These are phyloP conservation scores for Thymelicus sylvestris DNA, from an alignment of 2,888 invertebrate genomes.

Conservation along the genomic window DNA sequence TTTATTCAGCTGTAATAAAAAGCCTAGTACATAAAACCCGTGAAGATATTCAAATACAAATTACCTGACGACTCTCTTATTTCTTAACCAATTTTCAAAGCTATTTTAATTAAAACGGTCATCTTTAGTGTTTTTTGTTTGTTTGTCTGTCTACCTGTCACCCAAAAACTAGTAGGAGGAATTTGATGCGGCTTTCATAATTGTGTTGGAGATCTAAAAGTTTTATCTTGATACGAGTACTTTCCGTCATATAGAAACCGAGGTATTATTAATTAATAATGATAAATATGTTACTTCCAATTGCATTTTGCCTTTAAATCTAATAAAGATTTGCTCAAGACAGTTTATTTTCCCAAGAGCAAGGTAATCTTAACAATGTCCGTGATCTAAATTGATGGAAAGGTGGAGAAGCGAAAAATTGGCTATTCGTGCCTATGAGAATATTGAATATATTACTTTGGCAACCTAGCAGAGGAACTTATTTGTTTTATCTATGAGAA, in stretches of 20 bases:
- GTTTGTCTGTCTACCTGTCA: too few relatives aligned
- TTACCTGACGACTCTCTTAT: too few relatives aligned
- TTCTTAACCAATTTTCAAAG: too few relatives aligned
- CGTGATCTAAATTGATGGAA: constrained; percentile 33
- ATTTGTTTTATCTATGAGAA: background rate
- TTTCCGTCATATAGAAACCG: too few relatives aligned
- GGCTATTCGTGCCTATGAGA: constrained; percentile 32
- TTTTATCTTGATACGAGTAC: too few relatives aligned
- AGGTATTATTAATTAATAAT: too few relatives aligned
- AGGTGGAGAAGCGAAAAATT: constrained; percentile 29
- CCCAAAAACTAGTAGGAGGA: too few relatives aligned
- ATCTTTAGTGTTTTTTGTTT: too few relatives aligned
- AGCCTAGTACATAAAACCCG: background rate
- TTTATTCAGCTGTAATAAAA: constrained; percentile 1
- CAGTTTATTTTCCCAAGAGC: constrained; percentile 25
- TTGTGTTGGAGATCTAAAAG: too few relatives aligned
- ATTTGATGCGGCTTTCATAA: too few relatives aligned
- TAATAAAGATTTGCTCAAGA: constrained; percentile 2
- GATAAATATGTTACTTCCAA: constrained; percentile 6
- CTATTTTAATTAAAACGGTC: too few relatives aligned
- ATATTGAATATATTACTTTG: constrained; percentile 32
- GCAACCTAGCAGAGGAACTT: constrained; percentile 3
- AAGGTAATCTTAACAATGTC: constrained; percentile 28
- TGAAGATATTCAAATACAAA: too few relatives aligned
- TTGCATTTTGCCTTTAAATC: constrained; percentile 13